phyloP scores from a whole-genome alignment of 2,797 vertebrate species.

The Parauchenoglanis ngamensis region DNA sequence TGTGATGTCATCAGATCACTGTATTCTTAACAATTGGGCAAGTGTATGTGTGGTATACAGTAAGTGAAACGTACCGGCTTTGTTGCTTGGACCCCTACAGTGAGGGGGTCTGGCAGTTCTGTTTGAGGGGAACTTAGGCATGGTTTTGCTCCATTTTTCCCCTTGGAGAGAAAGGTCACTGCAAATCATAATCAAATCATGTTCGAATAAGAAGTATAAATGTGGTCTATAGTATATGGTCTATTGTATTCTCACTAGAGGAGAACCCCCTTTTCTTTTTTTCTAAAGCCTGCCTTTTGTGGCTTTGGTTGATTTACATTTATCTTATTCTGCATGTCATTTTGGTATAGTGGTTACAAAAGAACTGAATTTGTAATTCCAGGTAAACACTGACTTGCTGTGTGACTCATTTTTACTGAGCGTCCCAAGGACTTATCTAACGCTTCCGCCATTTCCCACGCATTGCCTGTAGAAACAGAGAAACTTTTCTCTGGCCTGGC shows the following conservation, averaged over 20 bases:
- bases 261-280: background rate
- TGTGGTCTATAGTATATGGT: background rate
- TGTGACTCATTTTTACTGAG: slow-evolving; percentile 18
- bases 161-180: background rate
- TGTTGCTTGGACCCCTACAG: background rate
- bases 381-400: slow-evolving; percentile 10
- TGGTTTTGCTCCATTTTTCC: background rate
- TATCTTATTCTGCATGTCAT: background rate
- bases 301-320: background rate
- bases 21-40: background rate
- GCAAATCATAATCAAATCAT: background rate
- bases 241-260: background rate
- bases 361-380: background rate
- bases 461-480: slow-evolving; percentile 9
- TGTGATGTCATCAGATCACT: background rate
- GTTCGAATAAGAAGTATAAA: background rate
- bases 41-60: background rate
- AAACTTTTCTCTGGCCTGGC: background rate
- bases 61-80: background rate
- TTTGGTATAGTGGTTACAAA: background rate
- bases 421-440: slow-evolving; percentile 7
- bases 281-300: background rate
- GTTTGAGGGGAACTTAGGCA: background rate
- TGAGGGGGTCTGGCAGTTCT: background rate
- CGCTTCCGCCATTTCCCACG: background rate